A percentile compares a stretch with the other conserved stretches of the same genome.
Conservation (phyloP, 2,888 invertebrate species). For the Callinectes sapidus region DNA sequence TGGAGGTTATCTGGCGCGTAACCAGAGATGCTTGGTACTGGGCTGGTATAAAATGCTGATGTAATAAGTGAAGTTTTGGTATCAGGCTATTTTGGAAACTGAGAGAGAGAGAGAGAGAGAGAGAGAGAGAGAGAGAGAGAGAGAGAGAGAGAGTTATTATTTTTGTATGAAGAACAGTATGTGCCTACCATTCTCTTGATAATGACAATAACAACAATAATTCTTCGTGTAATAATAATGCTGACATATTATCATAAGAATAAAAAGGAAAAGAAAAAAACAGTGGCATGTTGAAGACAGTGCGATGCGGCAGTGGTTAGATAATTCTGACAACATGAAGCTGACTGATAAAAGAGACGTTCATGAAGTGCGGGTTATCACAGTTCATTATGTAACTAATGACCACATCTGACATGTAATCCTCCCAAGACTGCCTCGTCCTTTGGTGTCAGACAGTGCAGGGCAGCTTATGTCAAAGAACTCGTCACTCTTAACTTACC, state of each 20-base stretch:
- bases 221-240: neutral
- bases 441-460: neutral
- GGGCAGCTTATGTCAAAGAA: neutral
- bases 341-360: neutral
- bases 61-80: no score
- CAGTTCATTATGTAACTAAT: neutral
- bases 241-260: neutral
- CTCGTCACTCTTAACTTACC: neutral
- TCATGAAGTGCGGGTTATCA: neutral
- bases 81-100: no score
- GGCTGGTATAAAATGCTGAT: no score
- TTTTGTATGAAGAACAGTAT: no score
- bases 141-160: no score
- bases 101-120: no score
- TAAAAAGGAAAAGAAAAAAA: neutral
- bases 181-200: no score
- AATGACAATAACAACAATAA: neutral
- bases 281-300: neutral
- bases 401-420: neutral
- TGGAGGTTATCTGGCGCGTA: no score
- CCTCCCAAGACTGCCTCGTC: neutral
- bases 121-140: no score
- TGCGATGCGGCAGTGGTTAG: neutral
- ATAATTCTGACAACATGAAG: neutral
- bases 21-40: no score